These are phyloP conservation scores for Pogonomyrmex barbatus DNA, from an alignment of 1,140 invertebrate species.

Conservation along the genomic window DNA sequence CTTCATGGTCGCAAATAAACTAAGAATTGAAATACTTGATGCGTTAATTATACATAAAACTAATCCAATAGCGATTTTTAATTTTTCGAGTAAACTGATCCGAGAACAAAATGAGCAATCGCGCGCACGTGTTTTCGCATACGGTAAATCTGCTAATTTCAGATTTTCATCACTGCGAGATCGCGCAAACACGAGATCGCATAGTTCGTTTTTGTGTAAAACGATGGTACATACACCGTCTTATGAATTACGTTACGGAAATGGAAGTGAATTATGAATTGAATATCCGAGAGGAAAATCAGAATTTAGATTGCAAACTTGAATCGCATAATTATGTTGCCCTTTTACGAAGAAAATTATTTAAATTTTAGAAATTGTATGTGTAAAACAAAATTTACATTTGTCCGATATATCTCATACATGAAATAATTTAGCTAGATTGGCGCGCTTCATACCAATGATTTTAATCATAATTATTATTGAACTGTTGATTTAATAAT, in stretches of 20 bases:
- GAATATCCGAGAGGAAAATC: constrained; percentile 19
- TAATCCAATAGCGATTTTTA: constrained; percentile 1
- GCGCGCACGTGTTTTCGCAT: constrained; percentile 26
- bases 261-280: constrained; percentile 45
- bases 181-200: constrained; percentile 12
- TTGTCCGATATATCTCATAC: constrained; percentile 1
- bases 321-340: constrained; percentile 3
- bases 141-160: constrained; percentile 41
- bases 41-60: not conserved
- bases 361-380: constrained; percentile 31
- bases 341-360: constrained; percentile 30
- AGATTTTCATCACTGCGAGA: constrained; percentile 38
- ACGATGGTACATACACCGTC: constrained; percentile 30
- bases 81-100: constrained; percentile 20
- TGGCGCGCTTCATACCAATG: not conserved
- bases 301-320: constrained; percentile 40
- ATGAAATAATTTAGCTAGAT: not conserved
- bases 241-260: constrained; percentile 29
- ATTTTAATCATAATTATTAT: constrained; percentile 4
- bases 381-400: constrained; percentile 7
- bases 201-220: constrained; percentile 38
- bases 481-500: constrained; percentile 1
- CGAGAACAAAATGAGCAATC: constrained; percentile 8
- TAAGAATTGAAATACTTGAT: not conserved
- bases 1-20: not conserved